Evolutionary conservation across 2,113 vertebrate species (phyloP).

Genomic region (Ranitomeya imitator): DNA sequence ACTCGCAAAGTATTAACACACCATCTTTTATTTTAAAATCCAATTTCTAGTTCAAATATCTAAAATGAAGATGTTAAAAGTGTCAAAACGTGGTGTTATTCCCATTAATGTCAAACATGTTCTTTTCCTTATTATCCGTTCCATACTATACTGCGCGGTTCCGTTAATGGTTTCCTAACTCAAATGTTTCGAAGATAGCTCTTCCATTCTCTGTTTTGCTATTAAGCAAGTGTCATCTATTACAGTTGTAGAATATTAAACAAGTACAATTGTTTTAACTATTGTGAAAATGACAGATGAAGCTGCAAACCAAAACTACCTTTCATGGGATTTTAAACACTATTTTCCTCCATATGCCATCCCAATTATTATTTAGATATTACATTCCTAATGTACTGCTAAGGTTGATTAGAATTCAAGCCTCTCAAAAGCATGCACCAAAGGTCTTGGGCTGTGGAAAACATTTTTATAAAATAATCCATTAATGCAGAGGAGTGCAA

Average conservation of each 20-base stretch:
- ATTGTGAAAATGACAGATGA: conserved; percentile 87
- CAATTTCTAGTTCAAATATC: not conserved
- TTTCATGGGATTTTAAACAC: conserved; percentile 90
- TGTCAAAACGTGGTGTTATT: not conserved
- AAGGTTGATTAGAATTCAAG: conserved; percentile 99
- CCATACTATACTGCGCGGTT: conserved; percentile 53
- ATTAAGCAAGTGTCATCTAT: conserved; percentile 65
- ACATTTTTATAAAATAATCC: conserved; percentile 99
- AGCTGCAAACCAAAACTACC: conserved; percentile 82
- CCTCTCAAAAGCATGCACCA: conserved; percentile 95
- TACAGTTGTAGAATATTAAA: conserved; percentile 80
- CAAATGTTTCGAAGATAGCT: conserved; percentile 34
- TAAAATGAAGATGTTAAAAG: not conserved
- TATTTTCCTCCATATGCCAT: conserved; percentile 89
- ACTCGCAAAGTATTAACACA: not conserved
- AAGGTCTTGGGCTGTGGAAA: conserved; percentile 98
- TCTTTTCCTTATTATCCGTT: conserved; percentile 7
- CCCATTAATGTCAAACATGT: not conserved
- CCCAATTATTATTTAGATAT: conserved; percentile 96
- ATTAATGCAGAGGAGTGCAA: conserved; percentile 99
- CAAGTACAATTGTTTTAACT: conserved; percentile 85
- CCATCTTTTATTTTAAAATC: not conserved
- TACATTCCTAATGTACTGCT: conserved; percentile 99
- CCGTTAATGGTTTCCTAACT: conserved; percentile 51
- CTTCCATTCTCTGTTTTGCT: conserved; percentile 60